Base-by-base conservation (phyloP, 2,888 invertebrate species). In the Apamea epomidion region DNA sequence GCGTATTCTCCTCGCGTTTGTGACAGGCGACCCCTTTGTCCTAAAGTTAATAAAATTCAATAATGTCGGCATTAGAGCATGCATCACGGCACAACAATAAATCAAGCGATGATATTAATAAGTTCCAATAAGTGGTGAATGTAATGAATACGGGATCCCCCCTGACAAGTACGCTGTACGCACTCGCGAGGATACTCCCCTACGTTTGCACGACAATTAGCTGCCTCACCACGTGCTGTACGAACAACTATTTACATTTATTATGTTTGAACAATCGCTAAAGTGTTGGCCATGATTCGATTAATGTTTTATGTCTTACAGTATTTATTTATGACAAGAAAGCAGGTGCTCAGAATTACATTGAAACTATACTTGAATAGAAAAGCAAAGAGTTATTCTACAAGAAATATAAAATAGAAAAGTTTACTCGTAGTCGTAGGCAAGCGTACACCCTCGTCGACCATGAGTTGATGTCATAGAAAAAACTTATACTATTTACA, bases 81-180 rank as follows among this genome's bases (percentile, higher is more conserved):
- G 72, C 86, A 74, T 86, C 89, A 82, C 88, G 81, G 37, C 67
- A 69, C 64, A 32, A 76, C 88, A 81, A 88, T 88, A 88, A 86
- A 90, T 88, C 88, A 85, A 76, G 76, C 75, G 74, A 78, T 78
- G 71, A 88, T 83, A 88, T 88, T 88, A 88, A 89, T 88, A 88
- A 81, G 90, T 81, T 84, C 69, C 80, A 84, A 84, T 86, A 79
- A 88, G 84, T 82, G 84, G 90, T 88, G 90, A 76, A 81, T 88
- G 77, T 67, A 88, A 86, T 85, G 88, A 78, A 82, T 88, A 72
- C 74, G 60, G n/a, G 69, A 58, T 16, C 48, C 48, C n/a, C 81
- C 81, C 37, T 21, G 64, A 21, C 58, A 0, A 37, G 70, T 51
- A 42, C 45, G 10, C 25, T 2, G 64, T 5, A 2, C 62, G 54